These are phyloP conservation scores for Rambutsinella grinnellia DNA, from an alignment of 2,888 invertebrate genomes.

Conservation along the genomic window DNA sequence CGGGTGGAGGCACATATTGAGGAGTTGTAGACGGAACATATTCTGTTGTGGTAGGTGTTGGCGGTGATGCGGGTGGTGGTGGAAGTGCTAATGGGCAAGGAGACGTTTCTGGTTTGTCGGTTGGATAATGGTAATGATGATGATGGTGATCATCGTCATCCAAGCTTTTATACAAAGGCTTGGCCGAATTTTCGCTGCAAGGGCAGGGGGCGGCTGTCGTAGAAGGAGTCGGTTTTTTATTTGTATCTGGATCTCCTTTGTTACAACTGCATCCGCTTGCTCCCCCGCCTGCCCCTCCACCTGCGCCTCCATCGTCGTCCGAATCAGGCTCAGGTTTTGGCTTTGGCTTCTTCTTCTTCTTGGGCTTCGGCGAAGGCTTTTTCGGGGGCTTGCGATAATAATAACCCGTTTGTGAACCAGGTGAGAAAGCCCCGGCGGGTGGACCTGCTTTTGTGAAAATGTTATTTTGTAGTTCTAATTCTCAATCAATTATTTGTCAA, in stretches of 20 bases:
- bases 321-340: neutral
- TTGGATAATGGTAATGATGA: neutral
- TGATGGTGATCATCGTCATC: neutral
- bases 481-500: too few species aligned
- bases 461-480: too few species aligned
- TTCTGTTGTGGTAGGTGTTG: neutral
- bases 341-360: slow-evolving; percentile 7
- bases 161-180: neutral
- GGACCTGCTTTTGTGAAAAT: too few species aligned
- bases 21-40: neutral
- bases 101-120: neutral
- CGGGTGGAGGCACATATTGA: neutral
- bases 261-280: neutral
- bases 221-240: neutral
- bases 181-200: neutral
- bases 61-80: neutral
- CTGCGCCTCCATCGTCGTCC: too few species aligned
- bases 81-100: neutral
- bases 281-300: neutral
- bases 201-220: neutral
- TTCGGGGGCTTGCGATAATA: slow-evolving; percentile 4
- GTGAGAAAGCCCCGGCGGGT: slow-evolving; percentile 23
- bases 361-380: neutral
- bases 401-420: slow-evolving; percentile 22
- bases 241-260: neutral